Conservation (phyloP, 2,888 invertebrate genomes). For the Heliconius ismenius region DNA sequence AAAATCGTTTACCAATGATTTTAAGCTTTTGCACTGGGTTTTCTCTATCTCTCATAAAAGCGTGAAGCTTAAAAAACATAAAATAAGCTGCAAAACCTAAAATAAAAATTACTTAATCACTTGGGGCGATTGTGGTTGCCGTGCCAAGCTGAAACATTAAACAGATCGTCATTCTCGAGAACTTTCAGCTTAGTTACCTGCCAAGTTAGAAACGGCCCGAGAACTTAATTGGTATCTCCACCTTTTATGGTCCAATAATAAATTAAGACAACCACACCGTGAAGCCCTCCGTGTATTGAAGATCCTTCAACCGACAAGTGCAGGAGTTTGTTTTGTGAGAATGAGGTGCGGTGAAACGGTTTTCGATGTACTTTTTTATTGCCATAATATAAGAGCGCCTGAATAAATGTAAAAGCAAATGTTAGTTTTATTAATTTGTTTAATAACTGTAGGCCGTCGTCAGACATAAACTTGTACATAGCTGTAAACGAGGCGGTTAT, state of each 20-base stretch:
- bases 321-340: constrained; percentile 26
- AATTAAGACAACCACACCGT: constrained; percentile 43
- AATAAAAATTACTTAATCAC: constrained; percentile 1
- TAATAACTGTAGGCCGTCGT: no score
- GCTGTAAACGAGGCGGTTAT: no score
- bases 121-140: not conserved
- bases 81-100: not conserved
- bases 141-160: constrained; percentile 7
- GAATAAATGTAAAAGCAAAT: not conserved
- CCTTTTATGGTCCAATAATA: constrained; percentile 46
- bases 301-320: constrained; percentile 21
- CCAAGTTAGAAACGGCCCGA: constrained; percentile 34
- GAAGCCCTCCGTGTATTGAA: constrained; percentile 21
- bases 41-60: not conserved
- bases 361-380: not conserved
- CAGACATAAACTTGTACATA: no score
- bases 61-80: not conserved
- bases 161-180: constrained; percentile 29
- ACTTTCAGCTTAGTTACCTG: constrained; percentile 38
- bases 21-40: not conserved
- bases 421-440: no score
- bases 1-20: no score
- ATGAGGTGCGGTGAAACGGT: constrained; percentile 2
- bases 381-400: not conserved
- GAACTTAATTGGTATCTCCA: constrained; percentile 41